Evolutionary conservation across 2,888 invertebrate genomes (phyloP).

Genomic region (Ormyrus rosae): DNA sequence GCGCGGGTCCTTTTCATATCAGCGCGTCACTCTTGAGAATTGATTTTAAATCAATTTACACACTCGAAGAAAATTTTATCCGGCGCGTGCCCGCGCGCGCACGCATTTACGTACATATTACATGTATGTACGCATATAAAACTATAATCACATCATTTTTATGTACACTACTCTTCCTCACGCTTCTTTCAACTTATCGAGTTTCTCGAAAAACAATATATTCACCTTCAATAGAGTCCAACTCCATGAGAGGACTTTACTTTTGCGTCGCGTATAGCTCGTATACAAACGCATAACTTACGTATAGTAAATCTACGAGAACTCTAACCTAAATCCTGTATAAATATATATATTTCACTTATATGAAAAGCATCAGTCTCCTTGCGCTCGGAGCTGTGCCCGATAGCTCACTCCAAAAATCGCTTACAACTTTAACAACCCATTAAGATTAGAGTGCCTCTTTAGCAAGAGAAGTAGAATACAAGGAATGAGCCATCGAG

Average conservation of each 20-base stretch:
- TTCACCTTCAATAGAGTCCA: conserved; percentile 12
- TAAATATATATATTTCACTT: conserved; percentile 75
- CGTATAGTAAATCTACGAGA: conserved; percentile 68
- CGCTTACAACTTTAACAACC: conserved; percentile 1
- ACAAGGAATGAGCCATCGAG: conserved; percentile 61
- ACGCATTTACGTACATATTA: conserved; percentile 15
- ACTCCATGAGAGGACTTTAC: conserved; percentile 25
- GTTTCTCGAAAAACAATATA: conserved; percentile 21
- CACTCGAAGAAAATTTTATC: not conserved
- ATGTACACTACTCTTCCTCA: conserved; percentile 60
- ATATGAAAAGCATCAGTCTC: conserved; percentile 76
- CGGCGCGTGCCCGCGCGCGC: conserved; percentile 19
- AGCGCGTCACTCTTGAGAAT: not conserved
- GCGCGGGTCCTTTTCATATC: conserved; percentile 8
- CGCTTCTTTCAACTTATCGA: conserved; percentile 9
- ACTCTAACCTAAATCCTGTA: conserved; percentile 71
- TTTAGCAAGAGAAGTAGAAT: conserved; percentile 44
- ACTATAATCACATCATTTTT: conserved; percentile 62
- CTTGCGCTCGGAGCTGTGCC: conserved; percentile 67
- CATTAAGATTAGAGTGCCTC: conserved; percentile 20
- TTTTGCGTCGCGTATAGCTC: conserved; percentile 14
- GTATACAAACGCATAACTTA: conserved; percentile 64
- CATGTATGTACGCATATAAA: conserved; percentile 50
- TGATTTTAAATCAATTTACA: conserved; percentile 8
- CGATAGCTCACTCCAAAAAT: conserved; percentile 58